A percentile compares a stretch with the other conserved stretches of the same genome.
These are phyloP conservation scores for Cyclura pinguis DNA, from an alignment of 2,797 vertebrate species.

Conservation along the genomic window DNA sequence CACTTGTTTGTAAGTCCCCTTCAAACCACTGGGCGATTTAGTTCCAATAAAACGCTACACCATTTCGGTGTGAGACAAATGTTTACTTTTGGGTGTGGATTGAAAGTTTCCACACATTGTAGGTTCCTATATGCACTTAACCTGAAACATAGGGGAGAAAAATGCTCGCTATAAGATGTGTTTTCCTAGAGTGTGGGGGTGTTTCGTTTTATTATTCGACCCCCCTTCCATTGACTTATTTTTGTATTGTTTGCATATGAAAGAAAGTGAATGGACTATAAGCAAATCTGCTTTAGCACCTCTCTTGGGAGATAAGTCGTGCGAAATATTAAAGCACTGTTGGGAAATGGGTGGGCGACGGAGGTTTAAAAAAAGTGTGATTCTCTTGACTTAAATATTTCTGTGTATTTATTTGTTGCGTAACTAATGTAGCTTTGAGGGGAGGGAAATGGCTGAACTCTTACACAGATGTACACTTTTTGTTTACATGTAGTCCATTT, in stretches of 20 bases:
- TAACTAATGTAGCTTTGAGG: conserved; percentile 59
- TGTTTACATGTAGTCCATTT: conserved; percentile 60
- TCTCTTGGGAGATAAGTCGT: conserved; percentile 39
- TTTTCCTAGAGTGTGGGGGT: conserved; percentile 1
- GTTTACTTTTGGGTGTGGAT: background rate
- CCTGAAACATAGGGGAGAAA: background rate
- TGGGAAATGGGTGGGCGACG: conserved; percentile 20
- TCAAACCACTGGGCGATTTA: background rate
- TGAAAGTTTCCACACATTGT: background rate
- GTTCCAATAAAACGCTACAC: background rate
- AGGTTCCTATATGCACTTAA: conserved; percentile 37
- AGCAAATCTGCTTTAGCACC: background rate
- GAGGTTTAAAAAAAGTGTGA: background rate
- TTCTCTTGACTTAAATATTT: conserved; percentile 54
- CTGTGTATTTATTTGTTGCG: conserved; percentile 76
- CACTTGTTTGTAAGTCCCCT: background rate
- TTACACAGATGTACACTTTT: conserved; percentile 51
- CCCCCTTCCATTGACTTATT: conserved; percentile 44
- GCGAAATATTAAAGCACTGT: conserved; percentile 46
- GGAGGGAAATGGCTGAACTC: conserved; percentile 10
- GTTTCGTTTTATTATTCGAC: conserved; percentile 32
- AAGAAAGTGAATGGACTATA: conserved; percentile 48
- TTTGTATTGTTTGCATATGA: conserved; percentile 70
- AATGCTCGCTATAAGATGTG: background rate
- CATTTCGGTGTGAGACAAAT: background rate